Evolutionary conservation across 2,797 vertebrate genomes (phyloP).

Genomic region (Enteromius afrohamiltoni): DNA sequence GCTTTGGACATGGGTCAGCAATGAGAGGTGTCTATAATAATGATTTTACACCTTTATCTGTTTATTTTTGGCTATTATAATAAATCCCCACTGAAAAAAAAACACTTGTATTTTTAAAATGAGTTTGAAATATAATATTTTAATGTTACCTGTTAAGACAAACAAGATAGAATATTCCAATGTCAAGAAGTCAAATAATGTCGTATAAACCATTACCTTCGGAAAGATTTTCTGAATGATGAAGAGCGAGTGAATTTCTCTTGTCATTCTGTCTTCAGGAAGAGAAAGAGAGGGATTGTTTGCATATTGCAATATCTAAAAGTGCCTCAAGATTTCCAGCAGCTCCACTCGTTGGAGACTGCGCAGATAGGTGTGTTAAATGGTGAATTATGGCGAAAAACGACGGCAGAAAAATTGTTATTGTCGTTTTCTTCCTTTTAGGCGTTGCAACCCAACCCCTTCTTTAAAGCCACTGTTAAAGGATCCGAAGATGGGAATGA

Average conservation of each 20-base stretch:
- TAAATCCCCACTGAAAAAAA: neutral
- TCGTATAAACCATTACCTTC: constrained; percentile 20
- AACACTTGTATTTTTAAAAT: neutral
- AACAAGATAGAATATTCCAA: neutral
- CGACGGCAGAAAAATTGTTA: constrained; percentile 65
- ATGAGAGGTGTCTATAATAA: constrained; percentile 68
- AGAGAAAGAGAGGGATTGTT: constrained; percentile 75
- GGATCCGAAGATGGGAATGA: constrained; percentile 83
- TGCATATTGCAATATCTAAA: constrained; percentile 82
- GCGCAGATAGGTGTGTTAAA: constrained; percentile 67
- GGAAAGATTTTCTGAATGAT: constrained; percentile 45
- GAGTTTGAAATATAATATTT: constrained; percentile 16
- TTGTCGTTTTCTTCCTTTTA: constrained; percentile 79
- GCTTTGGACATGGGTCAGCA: constrained; percentile 69
- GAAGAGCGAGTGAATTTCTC: constrained; percentile 68
- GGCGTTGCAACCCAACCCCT: constrained; percentile 74
- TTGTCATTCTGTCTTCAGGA: constrained; percentile 80
- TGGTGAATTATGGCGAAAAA: constrained; percentile 63
- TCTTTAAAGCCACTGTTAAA: constrained; percentile 75
- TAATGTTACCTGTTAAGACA: constrained; percentile 26
- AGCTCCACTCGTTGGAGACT: constrained; percentile 73
- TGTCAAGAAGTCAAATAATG: neutral
- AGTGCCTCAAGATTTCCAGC: constrained; percentile 77
- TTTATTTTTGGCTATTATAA: neutral
- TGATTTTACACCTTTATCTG: constrained; percentile 47